Conservation (phyloP, 2,797 vertebrate genomes). For the Thunnus albacares region DNA sequence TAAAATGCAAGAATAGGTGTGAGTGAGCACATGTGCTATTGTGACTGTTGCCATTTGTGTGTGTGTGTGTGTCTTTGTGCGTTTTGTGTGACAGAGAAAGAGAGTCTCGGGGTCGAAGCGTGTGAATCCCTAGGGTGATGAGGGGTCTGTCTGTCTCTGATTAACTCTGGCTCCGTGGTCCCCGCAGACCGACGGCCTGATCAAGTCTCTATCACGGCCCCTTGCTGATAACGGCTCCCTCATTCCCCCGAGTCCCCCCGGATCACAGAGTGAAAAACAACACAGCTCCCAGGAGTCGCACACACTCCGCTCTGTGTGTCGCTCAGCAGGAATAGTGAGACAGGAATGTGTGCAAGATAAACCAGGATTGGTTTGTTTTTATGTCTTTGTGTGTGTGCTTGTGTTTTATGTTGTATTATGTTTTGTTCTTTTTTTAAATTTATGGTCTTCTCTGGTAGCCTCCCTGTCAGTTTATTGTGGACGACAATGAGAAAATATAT, state of each 20-base stretch:
- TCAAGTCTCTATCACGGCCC: constrained; percentile 84
- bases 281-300: constrained; percentile 75
- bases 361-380: constrained; percentile 56
- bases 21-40: constrained; percentile 34
- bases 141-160: constrained; percentile 86
- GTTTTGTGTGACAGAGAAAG: constrained; percentile 50
- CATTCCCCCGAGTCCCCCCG: constrained; percentile 70
- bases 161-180: constrained; percentile 84
- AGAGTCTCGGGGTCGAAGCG: constrained; percentile 65
- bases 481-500: constrained; percentile 38
- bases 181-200: constrained; percentile 82
- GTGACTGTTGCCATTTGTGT: constrained; percentile 23
- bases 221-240: constrained; percentile 85
- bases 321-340: constrained; percentile 46
- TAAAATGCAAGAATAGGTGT: constrained; percentile 24
- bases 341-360: constrained; percentile 58
- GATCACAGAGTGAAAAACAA: constrained; percentile 85
- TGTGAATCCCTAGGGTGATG: constrained; percentile 80
- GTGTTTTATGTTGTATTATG: constrained; percentile 13
- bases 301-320: constrained; percentile 42
- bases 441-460: constrained; percentile 18
- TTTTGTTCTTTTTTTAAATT: constrained; percentile 29
- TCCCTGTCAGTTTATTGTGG: constrained; percentile 26
- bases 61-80: constrained; percentile 17
- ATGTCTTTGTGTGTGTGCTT: constrained; percentile 19